These are phyloP conservation scores for Brachionus sp. DNA, from an alignment of 1,140 invertebrate genomes.

Conservation along the genomic window DNA sequence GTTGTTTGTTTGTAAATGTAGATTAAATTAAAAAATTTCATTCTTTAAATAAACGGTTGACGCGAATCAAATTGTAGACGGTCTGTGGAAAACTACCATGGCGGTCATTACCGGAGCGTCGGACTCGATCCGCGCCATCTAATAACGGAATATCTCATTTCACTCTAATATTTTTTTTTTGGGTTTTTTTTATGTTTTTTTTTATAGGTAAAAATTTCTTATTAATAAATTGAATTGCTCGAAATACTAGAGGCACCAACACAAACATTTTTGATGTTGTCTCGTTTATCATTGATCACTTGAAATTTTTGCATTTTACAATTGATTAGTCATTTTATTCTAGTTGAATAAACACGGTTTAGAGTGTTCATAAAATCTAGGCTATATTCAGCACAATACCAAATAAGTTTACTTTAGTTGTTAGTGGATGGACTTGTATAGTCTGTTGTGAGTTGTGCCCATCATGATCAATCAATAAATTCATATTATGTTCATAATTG, in stretches of 20 bases:
- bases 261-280: neutral
- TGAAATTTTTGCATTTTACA: neutral
- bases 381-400: too few species aligned
- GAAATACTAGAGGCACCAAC: neutral
- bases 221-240: neutral
- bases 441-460: neutral
- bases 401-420: too few species aligned
- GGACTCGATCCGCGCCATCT: neutral
- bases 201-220: neutral
- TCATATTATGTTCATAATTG: neutral
- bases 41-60: constrained; percentile 13
- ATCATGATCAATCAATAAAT: neutral
- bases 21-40: constrained; percentile 17
- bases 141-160: neutral
- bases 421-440: too few species aligned
- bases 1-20: constrained; percentile 8
- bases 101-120: neutral
- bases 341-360: too few species aligned
- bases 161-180: neutral
- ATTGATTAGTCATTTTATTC: neutral
- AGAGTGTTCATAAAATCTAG: too few species aligned
- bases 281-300: neutral
- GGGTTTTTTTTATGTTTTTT: neutral
- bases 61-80: neutral
- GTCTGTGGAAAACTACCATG: neutral